Conservation (phyloP, 1,140 invertebrate genomes). For the Teleogryllus occipitalis region DNA sequence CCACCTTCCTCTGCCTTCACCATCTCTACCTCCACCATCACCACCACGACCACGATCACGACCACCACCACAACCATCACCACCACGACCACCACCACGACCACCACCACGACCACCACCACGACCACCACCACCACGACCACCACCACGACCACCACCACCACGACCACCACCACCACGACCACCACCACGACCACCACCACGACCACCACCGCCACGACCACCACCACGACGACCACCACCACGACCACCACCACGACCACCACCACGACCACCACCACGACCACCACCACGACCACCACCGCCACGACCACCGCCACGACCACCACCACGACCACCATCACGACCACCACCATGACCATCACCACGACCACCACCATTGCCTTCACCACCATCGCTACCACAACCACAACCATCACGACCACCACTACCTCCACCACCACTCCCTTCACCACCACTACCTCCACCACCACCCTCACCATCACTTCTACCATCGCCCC, state of each 20-base stretch:
- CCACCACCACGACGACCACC: too few species aligned
- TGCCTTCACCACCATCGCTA: too few species aligned
- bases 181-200: conserved; percentile 5
- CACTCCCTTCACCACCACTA: neutral
- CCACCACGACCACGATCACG: too few species aligned
- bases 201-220: neutral
- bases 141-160: too few species aligned
- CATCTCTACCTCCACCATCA: neutral
- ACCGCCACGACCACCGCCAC: too few species aligned
- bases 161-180: conserved; percentile 1
- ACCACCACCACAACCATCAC: too few species aligned
- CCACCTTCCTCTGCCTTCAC: too few species aligned
- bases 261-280: conserved; percentile 5
- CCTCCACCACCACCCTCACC: neutral
- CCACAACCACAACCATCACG: too few species aligned
- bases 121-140: neutral
- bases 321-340: too few species aligned
- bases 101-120: too few species aligned
- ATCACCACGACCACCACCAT: neutral
- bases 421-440: neutral
- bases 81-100: too few species aligned
- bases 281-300: neutral
- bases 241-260: conserved; percentile 5
- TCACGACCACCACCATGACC: neutral
- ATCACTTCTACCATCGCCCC: neutral